Percentiles rank a stretch among this genome's conserved stretches.
Conservation (phyloP, 2,888 invertebrate species). For the Mythimna albipuncta region DNA sequence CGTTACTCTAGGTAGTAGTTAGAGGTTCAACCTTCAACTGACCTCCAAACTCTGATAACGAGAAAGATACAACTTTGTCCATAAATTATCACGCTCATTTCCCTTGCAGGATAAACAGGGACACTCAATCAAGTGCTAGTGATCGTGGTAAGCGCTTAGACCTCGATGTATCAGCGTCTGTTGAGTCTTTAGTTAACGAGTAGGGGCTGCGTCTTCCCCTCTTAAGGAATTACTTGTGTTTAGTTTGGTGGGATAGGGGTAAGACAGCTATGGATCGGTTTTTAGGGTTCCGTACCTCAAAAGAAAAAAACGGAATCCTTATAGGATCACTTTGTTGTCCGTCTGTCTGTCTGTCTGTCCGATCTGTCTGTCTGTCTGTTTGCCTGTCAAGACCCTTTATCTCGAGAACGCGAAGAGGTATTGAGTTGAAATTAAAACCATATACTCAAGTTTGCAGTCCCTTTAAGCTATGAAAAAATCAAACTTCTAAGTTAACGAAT, state of each 20-base stretch:
- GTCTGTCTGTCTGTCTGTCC: too few relatives aligned
- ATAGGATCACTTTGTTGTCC: too few relatives aligned
- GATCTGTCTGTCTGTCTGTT: too few relatives aligned
- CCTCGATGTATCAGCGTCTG: conserved; percentile 54
- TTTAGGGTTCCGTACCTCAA: not conserved
- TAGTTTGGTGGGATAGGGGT: conserved; percentile 6
- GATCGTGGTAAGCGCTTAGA: conserved; percentile 50
- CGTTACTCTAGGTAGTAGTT: not conserved
- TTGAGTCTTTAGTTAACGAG: conserved; percentile 50
- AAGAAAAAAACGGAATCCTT: too few relatives aligned
- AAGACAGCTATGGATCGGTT: not conserved
- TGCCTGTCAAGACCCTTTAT: too few relatives aligned
- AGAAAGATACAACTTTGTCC: conserved; percentile 40
- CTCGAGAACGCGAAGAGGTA: too few relatives aligned
- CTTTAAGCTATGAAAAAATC: too few relatives aligned
- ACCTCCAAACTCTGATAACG: conserved; percentile 27
- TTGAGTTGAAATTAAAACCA: too few relatives aligned
- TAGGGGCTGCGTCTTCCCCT: conserved; percentile 36
- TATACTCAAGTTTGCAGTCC: too few relatives aligned
- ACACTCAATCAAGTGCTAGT: conserved; percentile 54
- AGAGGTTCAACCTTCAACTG: not conserved
- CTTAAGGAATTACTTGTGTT: conserved; percentile 36
- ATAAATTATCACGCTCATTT: conserved; percentile 52
- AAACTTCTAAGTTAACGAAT: too few relatives aligned
- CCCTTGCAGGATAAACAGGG: conserved; percentile 48